Evolutionary conservation across 2,113 vertebrate genomes (phyloP).

Genomic region (Megaceryle torquata): DNA sequence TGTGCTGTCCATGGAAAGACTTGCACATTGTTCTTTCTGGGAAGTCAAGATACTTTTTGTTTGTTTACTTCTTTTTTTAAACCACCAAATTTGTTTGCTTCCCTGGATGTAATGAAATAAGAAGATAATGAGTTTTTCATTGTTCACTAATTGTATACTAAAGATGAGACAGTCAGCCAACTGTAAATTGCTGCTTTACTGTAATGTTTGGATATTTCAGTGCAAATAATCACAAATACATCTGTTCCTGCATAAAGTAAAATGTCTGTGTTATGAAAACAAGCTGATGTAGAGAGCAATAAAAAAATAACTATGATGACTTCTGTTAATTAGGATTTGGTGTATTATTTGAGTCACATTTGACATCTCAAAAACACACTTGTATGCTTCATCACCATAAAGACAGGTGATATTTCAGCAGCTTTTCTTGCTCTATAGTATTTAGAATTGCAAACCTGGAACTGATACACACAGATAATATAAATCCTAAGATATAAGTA

Average conservation of each 20-base stretch:
- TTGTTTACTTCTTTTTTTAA: slow-evolving; percentile 37
- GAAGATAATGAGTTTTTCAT: slow-evolving; percentile 73
- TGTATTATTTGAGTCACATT: slow-evolving; percentile 22
- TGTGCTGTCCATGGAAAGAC: not conserved
- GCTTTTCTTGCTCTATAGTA: not conserved
- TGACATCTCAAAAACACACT: not conserved
- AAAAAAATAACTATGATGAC: slow-evolving; percentile 58
- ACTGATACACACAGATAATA: slow-evolving; percentile 35
- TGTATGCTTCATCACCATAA: not conserved
- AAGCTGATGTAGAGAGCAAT: slow-evolving; percentile 66
- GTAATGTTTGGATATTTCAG: slow-evolving; percentile 68
- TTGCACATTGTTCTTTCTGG: slow-evolving; percentile 19
- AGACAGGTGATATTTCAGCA: not conserved
- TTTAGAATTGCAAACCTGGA: slow-evolving; percentile 44
- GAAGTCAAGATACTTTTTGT: slow-evolving; percentile 39
- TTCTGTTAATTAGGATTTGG: slow-evolving; percentile 58
- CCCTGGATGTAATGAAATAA: slow-evolving; percentile 67
- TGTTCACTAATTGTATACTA: slow-evolving; percentile 76
- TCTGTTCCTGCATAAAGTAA: slow-evolving; percentile 74
- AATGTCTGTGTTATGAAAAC: slow-evolving; percentile 72
- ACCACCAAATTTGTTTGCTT: slow-evolving; percentile 66
- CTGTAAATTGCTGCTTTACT: slow-evolving; percentile 73
- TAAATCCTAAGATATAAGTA: slow-evolving; percentile 35
- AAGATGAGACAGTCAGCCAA: slow-evolving; percentile 68
- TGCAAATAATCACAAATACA: slow-evolving; percentile 76